Percentiles rank a stretch among this genome's conserved stretches.
phyloP scores from a whole-genome alignment of 2,113 vertebrate species.

The Vidua chalybeata region DNA sequence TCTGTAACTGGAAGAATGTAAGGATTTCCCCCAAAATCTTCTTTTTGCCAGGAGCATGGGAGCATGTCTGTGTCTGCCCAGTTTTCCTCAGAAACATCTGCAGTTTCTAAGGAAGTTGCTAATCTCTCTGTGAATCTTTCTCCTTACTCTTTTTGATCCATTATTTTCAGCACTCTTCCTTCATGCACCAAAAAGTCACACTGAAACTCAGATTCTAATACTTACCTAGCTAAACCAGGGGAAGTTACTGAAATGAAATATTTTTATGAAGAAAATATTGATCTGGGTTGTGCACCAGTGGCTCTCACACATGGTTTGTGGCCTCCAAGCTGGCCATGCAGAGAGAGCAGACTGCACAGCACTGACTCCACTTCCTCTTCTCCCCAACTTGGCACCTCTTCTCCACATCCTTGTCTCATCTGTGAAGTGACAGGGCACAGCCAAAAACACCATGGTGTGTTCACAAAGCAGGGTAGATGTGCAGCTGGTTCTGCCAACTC shows the following conservation, averaged over 20 bases:
- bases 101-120: conserved; percentile 22
- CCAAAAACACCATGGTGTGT: not conserved
- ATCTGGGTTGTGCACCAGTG: not conserved
- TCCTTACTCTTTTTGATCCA: not conserved
- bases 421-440: not conserved
- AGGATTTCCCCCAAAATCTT: not conserved
- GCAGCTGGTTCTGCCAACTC: not conserved
- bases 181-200: not conserved
- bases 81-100: conserved; percentile 6
- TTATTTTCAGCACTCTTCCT: not conserved
- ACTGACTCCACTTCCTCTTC: not conserved
- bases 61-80: not conserved
- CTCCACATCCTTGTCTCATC: not conserved
- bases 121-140: not conserved
- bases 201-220: not conserved
- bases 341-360: not conserved
- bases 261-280: not conserved
- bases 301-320: not conserved
- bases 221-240: not conserved
- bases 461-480: not conserved
- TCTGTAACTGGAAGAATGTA: not conserved
- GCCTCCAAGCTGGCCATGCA: not conserved
- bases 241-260: not conserved
- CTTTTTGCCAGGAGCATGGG: not conserved
- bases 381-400: accelerated